Evolutionary conservation across 2,888 invertebrate genomes (phyloP).

Genomic region (Pheosia tremula): DNA sequence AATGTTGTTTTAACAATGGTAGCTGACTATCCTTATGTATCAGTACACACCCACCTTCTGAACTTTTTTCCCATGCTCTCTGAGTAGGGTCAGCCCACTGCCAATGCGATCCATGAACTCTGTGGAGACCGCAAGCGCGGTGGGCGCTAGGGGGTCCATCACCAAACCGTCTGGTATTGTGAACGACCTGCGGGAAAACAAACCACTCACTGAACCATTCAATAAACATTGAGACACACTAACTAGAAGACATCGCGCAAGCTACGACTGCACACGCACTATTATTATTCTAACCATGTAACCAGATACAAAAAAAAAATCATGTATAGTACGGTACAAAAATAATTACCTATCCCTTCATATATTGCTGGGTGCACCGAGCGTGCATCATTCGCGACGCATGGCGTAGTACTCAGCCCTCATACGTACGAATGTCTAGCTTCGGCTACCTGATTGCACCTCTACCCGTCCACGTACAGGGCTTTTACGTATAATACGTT

Average conservation of each 20-base stretch:
- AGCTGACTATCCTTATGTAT: background rate
- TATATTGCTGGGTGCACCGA: slow-evolving; percentile 31
- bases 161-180: slow-evolving; percentile 77
- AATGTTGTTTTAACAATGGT: too few species aligned
- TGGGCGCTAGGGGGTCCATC: slow-evolving; percentile 78
- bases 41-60: slow-evolving; percentile 63
- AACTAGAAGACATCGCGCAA: background rate
- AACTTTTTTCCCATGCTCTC: slow-evolving; percentile 77
- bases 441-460: slow-evolving; percentile 13
- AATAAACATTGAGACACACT: background rate
- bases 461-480: background rate
- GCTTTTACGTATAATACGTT: slow-evolving; percentile 1
- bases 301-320: background rate
- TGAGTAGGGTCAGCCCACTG: slow-evolving; percentile 70
- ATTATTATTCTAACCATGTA: background rate
- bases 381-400: slow-evolving; percentile 50
- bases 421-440: slow-evolving; percentile 28
- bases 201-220: background rate
- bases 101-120: slow-evolving; percentile 80
- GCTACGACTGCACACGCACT: background rate
- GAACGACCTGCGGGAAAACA: slow-evolving; percentile 63
- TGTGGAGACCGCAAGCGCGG: slow-evolving; percentile 73
- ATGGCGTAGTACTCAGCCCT: slow-evolving; percentile 43
- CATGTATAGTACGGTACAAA: background rate
- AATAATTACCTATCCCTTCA: slow-evolving; percentile 25